A percentile compares a stretch with the other conserved stretches of the same genome.
phyloP scores from a whole-genome alignment of 1,140 invertebrate species.

The Anagrus nilaparvatae region DNA sequence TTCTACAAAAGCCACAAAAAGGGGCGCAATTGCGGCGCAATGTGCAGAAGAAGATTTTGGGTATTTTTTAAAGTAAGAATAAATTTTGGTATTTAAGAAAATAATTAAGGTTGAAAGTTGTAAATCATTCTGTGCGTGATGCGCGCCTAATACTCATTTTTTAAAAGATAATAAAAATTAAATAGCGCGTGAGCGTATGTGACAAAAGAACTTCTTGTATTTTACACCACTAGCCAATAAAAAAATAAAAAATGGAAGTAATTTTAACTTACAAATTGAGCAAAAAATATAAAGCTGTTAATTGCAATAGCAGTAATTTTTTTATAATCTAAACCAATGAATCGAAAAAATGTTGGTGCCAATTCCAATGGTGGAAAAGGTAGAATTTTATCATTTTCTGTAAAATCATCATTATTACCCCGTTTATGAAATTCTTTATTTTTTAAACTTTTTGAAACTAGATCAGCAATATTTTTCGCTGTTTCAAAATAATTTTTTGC shows the following conservation, averaged over 20 bases:
- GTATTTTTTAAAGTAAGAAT: too few species aligned
- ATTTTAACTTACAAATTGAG: slow-evolving; percentile 56
- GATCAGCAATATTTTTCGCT: slow-evolving; percentile 34
- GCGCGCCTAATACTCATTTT: too few species aligned
- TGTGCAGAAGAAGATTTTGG: too few species aligned
- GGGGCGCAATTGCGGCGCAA: too few species aligned
- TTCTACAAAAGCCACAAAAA: too few species aligned
- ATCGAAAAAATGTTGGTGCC: slow-evolving; percentile 53
- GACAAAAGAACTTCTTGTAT: too few species aligned
- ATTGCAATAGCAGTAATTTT: slow-evolving; percentile 68
- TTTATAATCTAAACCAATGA: slow-evolving; percentile 61
- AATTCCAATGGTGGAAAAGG: slow-evolving; percentile 33
- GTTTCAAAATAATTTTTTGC: slow-evolving; percentile 45
- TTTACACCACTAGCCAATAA: too few species aligned
- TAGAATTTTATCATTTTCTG: slow-evolving; percentile 12
- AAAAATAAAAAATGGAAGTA: slow-evolving; percentile 5
- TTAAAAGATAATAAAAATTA: too few species aligned
- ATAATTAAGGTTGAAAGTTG: too few species aligned
- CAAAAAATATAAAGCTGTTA: slow-evolving; percentile 72
- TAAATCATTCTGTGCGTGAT: too few species aligned
- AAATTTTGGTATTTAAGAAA: too few species aligned
- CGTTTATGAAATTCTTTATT: slow-evolving; percentile 12
- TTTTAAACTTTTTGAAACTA: slow-evolving; percentile 32
- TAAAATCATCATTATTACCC: slow-evolving; percentile 14
- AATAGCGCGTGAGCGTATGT: too few species aligned